Evolutionary conservation across 2,888 invertebrate species (phyloP).

Genomic region (Torymus auratus): DNA sequence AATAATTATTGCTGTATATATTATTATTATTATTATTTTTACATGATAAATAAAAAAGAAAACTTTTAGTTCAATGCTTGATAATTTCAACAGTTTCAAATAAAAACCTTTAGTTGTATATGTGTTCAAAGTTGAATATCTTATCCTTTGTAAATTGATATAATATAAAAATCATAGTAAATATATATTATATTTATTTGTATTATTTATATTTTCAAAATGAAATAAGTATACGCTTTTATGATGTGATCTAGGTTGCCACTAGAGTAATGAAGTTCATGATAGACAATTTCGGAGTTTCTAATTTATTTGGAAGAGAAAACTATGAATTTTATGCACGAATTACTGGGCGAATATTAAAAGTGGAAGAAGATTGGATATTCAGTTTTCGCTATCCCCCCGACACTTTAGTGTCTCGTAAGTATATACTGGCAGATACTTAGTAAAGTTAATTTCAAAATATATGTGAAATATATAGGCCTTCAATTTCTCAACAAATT

Average conservation of each 20-base stretch:
- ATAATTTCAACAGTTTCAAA: too few relatives aligned
- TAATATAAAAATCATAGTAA: neutral
- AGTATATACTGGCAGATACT: slow-evolving; percentile 67
- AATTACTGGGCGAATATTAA: slow-evolving; percentile 93
- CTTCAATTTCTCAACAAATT: slow-evolving; percentile 39
- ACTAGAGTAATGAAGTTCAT: slow-evolving; percentile 97
- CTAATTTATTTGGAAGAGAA: slow-evolving; percentile 94
- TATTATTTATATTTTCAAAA: neutral
- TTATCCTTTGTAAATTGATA: neutral
- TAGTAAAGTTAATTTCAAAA: neutral
- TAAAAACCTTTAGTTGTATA: too few relatives aligned
- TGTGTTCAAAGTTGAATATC: neutral
- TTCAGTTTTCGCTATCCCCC: slow-evolving; percentile 95
- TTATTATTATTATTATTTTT: slow-evolving; percentile 8
- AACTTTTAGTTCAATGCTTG: too few relatives aligned
- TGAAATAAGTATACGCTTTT: slow-evolving; percentile 4
- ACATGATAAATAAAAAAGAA: too few relatives aligned
- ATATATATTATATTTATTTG: neutral
- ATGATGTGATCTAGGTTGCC: slow-evolving; percentile 83
- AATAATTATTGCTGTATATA: slow-evolving; percentile 1
- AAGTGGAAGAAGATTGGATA: slow-evolving; percentile 97
- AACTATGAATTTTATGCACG: slow-evolving; percentile 97
- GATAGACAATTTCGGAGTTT: slow-evolving; percentile 97
- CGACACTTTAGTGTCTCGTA: slow-evolving; percentile 79
- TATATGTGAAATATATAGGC: slow-evolving; percentile 18